These are phyloP conservation scores for Emys orbicularis DNA, from an alignment of 2,797 vertebrate species.

Conservation along the genomic window DNA sequence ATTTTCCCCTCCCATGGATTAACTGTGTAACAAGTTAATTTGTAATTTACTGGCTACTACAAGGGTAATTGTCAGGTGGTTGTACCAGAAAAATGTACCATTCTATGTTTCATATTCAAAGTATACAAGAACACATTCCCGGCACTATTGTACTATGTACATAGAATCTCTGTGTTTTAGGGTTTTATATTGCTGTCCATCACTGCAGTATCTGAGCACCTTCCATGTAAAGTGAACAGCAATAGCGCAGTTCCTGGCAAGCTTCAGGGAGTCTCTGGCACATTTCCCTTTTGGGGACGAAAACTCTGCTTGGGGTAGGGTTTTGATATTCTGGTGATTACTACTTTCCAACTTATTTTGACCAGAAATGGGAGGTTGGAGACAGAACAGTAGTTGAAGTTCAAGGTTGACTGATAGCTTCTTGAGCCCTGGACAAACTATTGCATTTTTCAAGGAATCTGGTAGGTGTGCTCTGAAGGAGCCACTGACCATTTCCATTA, in stretches of 20 bases:
- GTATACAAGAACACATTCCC: conserved; percentile 4
- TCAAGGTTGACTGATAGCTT: background rate
- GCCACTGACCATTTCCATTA: background rate
- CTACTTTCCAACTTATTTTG: background rate
- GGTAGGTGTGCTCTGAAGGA: accelerated
- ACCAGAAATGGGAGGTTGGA: background rate
- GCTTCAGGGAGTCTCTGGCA: background rate
- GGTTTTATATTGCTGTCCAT: background rate
- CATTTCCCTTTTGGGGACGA: background rate
- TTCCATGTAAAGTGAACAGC: accelerated
- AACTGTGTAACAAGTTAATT: background rate
- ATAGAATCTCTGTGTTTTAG: background rate
- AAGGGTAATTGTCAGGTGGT: conserved; percentile 36
- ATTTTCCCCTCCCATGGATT: background rate
- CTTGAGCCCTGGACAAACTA: background rate
- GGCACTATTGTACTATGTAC: background rate
- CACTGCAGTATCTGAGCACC: background rate
- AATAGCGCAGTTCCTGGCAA: accelerated
- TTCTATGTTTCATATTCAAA: conserved; percentile 20
- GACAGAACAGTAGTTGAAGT: background rate
- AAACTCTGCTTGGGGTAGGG: background rate
- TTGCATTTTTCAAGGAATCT: background rate
- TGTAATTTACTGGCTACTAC: background rate
- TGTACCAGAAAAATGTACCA: conserved; percentile 3
- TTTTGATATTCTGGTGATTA: background rate